phyloP scores from a whole-genome alignment of 2,888 invertebrate species.

The Epirrhoe tristata region DNA sequence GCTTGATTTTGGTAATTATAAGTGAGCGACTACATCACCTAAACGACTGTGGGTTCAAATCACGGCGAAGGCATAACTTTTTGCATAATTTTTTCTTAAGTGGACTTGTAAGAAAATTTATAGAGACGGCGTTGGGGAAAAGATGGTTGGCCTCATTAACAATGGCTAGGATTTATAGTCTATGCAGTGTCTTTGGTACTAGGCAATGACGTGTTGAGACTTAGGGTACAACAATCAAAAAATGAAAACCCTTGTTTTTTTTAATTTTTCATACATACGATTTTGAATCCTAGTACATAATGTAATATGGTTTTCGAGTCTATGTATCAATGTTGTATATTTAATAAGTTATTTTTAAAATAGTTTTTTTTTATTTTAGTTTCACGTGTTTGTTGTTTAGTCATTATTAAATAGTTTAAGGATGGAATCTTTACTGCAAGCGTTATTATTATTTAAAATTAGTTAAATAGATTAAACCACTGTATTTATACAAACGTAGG shows the following conservation, averaged over 20 bases:
- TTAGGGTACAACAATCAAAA: slow-evolving; percentile 1
- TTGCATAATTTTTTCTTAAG: too few species aligned
- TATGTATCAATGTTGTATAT: slow-evolving; percentile 29
- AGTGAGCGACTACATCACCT: too few species aligned
- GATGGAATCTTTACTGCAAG: slow-evolving; percentile 27
- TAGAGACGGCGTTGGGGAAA: too few species aligned
- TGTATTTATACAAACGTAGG: not conserved
- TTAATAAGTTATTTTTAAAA: slow-evolving; percentile 38
- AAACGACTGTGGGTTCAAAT: too few species aligned
- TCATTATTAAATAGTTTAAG: slow-evolving; percentile 18
- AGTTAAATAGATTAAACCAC: not conserved
- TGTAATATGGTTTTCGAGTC: slow-evolving; percentile 8
- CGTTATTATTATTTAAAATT: not conserved
- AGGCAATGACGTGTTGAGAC: not conserved
- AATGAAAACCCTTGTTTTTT: not conserved
- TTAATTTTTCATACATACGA: slow-evolving; percentile 11
- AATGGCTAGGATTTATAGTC: not conserved
- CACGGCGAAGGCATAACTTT: too few species aligned
- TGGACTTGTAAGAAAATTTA: too few species aligned
- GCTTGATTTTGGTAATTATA: too few species aligned
- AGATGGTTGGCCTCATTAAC: too few species aligned
- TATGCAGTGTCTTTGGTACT: not conserved
- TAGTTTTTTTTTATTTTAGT: slow-evolving; percentile 34
- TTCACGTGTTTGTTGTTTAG: slow-evolving; percentile 35
- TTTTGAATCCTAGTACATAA: slow-evolving; percentile 1